These are phyloP conservation scores for Scaptomyza pallida DNA, from an alignment of 1,140 invertebrate genomes.

Conservation along the genomic window DNA sequence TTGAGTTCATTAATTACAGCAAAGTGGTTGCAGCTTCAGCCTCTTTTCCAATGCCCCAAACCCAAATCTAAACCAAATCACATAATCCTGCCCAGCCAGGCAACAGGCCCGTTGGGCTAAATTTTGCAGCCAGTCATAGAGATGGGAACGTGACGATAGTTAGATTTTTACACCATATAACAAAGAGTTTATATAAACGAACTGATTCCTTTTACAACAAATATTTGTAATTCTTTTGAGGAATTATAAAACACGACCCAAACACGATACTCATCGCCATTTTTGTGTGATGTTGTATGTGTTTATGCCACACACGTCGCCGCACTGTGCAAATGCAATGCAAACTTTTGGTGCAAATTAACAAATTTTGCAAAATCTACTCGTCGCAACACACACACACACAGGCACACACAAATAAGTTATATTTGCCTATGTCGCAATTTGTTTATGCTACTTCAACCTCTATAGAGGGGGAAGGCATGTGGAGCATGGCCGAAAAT, in stretches of 20 bases:
- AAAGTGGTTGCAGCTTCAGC: constrained; percentile 15
- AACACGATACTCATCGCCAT: background rate
- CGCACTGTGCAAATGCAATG: constrained; percentile 55
- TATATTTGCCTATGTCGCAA: constrained; percentile 73
- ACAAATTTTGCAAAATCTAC: constrained; percentile 66
- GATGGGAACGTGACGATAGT: background rate
- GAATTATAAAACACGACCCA: background rate
- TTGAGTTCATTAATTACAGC: constrained; percentile 45
- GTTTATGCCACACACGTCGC: constrained; percentile 70
- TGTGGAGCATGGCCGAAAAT: constrained; percentile 20
- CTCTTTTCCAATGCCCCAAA: background rate
- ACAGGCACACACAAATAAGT: constrained; percentile 74
- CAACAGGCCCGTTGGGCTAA: constrained; percentile 14
- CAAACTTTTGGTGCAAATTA: constrained; percentile 78
- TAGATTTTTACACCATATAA: too few species aligned
- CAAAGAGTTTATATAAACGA: too few species aligned
- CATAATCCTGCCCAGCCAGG: constrained; percentile 30
- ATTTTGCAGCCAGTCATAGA: constrained; percentile 5
- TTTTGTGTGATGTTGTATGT: background rate
- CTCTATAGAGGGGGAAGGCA: background rate
- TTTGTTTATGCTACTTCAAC: constrained; percentile 67
- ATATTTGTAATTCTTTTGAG: too few species aligned
- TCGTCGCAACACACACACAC: constrained; percentile 32
- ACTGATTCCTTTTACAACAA: too few species aligned
- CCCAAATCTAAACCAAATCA: constrained; percentile 11